These are phyloP conservation scores for Oceanodroma tethys DNA, from an alignment of 2,113 vertebrate species.

Conservation along the genomic window DNA sequence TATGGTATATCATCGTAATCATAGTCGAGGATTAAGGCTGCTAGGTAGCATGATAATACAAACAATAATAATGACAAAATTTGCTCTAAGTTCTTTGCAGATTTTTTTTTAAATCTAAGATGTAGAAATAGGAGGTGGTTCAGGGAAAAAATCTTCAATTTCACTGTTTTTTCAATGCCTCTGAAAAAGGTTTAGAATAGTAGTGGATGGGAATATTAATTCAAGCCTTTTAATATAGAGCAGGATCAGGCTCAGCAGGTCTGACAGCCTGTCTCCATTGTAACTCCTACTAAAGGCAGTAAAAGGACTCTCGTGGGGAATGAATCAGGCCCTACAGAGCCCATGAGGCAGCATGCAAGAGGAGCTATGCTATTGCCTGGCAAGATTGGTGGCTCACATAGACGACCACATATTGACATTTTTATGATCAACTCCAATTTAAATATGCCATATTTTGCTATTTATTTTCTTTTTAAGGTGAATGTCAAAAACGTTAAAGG, in stretches of 20 bases:
- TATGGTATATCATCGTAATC: background rate
- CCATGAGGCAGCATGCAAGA: background rate
- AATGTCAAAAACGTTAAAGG: background rate
- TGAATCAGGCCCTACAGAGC: background rate
- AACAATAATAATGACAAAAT: background rate
- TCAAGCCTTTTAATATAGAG: background rate
- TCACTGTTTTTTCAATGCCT: background rate
- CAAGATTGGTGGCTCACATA: background rate
- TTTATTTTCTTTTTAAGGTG: background rate
- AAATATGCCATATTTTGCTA: background rate
- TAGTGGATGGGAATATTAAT: background rate
- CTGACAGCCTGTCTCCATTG: slow-evolving; percentile 30
- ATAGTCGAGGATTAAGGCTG: background rate
- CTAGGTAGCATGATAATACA: background rate
- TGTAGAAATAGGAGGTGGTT: background rate
- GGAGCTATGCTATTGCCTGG: background rate
- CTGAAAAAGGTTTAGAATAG: background rate
- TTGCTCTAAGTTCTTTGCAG: background rate
- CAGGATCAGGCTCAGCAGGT: slow-evolving; percentile 50
- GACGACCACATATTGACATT: background rate
- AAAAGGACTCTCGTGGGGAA: background rate
- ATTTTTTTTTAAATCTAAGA: background rate
- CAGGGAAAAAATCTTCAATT: background rate
- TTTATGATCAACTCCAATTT: background rate
- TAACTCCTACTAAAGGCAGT: slow-evolving; percentile 22